Percentiles rank a stretch among this genome's conserved stretches.
Conservation (phyloP, 2,113 vertebrate genomes). For the Colinus virginianus region DNA sequence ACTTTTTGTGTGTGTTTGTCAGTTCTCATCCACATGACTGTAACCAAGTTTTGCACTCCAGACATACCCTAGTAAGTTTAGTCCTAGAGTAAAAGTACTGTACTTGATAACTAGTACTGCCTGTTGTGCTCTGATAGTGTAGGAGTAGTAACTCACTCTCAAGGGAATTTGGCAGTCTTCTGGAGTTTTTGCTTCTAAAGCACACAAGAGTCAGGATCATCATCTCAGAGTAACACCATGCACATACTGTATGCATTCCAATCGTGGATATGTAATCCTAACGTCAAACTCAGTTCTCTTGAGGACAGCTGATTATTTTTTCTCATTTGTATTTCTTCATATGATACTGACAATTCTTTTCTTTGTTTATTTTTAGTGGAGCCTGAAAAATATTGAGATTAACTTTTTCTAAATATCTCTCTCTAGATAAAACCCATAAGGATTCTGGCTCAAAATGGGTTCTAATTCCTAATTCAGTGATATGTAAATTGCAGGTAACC, state of each 20-base stretch:
- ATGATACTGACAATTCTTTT: background rate
- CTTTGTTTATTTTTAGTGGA: background rate
- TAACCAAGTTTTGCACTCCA: background rate
- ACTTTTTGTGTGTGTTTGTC: background rate
- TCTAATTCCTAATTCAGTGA: conserved; percentile 37
- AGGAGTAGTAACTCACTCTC: background rate
- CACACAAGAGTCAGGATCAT: background rate
- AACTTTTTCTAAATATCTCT: background rate
- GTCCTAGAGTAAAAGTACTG: background rate
- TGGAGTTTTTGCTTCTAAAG: background rate
- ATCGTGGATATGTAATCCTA: background rate
- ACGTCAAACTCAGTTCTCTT: background rate
- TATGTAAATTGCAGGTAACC: conserved; percentile 64
- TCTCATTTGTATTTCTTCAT: background rate
- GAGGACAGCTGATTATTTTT: background rate
- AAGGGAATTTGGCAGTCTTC: background rate
- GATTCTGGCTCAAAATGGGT: conserved; percentile 10
- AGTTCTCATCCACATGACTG: background rate
- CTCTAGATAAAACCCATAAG: background rate
- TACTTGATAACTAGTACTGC: background rate
- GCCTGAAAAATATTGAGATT: background rate
- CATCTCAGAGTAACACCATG: background rate
- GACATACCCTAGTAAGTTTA: background rate
- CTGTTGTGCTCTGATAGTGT: background rate
- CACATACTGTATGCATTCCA: background rate